Base-by-base conservation (phyloP, 2,797 vertebrate genomes). In the Todus mexicanus region DNA sequence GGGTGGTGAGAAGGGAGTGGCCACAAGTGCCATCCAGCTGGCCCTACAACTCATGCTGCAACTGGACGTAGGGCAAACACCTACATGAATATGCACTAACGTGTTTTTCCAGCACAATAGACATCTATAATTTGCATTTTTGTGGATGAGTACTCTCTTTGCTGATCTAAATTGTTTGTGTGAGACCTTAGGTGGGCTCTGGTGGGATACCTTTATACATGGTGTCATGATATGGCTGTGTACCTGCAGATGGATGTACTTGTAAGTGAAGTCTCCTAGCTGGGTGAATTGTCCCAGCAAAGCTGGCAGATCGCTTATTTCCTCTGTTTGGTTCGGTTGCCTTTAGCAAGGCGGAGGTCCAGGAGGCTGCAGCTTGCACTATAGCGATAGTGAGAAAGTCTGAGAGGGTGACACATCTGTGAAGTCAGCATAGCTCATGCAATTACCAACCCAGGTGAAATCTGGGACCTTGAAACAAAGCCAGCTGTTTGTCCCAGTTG, bases 381-480 rank as follows among this genome's bases (percentile, higher is more conserved):
- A 12, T 4, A 79, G 53, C 29, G 50, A 17, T 11, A 43, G 19
- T 37, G 35, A 42, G 47, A 65, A 71, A 72, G 10, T 60, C 64
- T 91, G 47, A 21, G 66, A 60, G n/a, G 53, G 42, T 56, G 56
- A 33, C 40, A 57, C 12, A 20, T 38, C 42, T 70, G 40, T 87
- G 50, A 76, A 29, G 35, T 84, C 27, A 53, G 31, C 27, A 22
- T 11, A 63, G 43, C 22, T 65, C 6, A 2, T 66, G 42, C 70
- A 64, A 50, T 87, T 87, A 85, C 63, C 12, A 59, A 15, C 13
- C 66, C 31, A 19, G 56, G 68, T 50, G 48, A 80, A 83, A 83
- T 68, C 35, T 68, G 47, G 47, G 45, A 54, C 68, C 47, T 87
- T 65, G 90, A 88, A 84, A 84, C 35, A 89, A 83, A 93, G 59